phyloP scores from a whole-genome alignment of 2,888 invertebrate genomes.

The Papilio gigon region DNA sequence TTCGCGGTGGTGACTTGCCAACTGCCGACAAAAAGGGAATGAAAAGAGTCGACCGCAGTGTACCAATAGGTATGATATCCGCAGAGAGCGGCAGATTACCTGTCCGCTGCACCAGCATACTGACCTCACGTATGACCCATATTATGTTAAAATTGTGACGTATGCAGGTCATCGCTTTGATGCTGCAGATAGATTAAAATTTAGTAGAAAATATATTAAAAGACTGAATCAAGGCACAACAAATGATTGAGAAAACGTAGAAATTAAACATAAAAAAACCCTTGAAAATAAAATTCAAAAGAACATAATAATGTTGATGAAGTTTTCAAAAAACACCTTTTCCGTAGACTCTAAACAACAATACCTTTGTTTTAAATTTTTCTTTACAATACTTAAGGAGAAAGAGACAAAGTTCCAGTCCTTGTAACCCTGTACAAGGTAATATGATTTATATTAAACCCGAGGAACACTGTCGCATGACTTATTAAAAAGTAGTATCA shows the following conservation, averaged over 20 bases:
- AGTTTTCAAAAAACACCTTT: too few relatives aligned
- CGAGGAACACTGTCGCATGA: constrained; percentile 1
- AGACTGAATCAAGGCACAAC: neutral
- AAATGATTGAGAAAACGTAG: neutral
- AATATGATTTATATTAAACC: constrained; percentile 1
- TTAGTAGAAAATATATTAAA: constrained; percentile 5
- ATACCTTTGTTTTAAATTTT: neutral
- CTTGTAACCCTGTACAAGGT: constrained; percentile 4
- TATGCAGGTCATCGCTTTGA: constrained; percentile 29
- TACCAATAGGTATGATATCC: constrained; percentile 24
- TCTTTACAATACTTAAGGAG: neutral
- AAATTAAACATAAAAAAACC: too few relatives aligned
- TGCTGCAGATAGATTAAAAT: constrained; percentile 25
- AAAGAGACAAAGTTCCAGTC: neutral
- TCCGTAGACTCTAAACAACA: too few relatives aligned
- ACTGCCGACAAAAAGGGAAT: constrained; percentile 12
- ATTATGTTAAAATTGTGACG: constrained; percentile 25
- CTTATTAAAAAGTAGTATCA: constrained; percentile 32
- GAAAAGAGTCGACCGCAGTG: constrained; percentile 29
- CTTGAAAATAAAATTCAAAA: too few relatives aligned
- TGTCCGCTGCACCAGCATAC: constrained; percentile 35
- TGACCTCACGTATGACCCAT: constrained; percentile 35
- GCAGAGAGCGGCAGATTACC: constrained; percentile 36
- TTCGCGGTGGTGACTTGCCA: constrained; percentile 10
- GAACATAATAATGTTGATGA: too few relatives aligned